phyloP scores from a whole-genome alignment of 2,888 invertebrate genomes.

The Mechanitis mazaeus region DNA sequence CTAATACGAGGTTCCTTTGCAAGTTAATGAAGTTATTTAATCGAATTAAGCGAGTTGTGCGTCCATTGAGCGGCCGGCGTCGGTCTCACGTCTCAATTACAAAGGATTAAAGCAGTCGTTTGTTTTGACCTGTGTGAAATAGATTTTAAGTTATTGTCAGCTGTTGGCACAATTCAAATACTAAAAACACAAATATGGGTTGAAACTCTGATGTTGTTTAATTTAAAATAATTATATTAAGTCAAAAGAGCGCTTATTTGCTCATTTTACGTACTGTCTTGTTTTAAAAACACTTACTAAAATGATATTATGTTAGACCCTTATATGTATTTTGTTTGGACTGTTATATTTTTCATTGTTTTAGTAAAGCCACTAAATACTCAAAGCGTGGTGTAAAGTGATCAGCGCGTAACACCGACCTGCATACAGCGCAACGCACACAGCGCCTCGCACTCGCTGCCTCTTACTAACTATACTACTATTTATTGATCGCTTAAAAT shows the following conservation, averaged over 20 bases:
- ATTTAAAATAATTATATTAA: neutral
- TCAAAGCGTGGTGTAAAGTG: constrained; percentile 8
- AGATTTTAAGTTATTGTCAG: too few relatives aligned
- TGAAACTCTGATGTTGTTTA: neutral
- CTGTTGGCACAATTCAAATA: too few relatives aligned
- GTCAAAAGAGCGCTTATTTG: too few relatives aligned
- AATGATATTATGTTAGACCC: too few relatives aligned
- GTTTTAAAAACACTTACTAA: too few relatives aligned
- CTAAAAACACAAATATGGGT: neutral
- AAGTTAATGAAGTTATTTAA: constrained; percentile 13
- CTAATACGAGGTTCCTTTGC: neutral
- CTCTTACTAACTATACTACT: too few relatives aligned
- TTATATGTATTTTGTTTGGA: too few relatives aligned
- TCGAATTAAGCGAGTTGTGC: neutral
- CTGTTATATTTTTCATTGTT: neutral
- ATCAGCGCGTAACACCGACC: constrained; percentile 17
- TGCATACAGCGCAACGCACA: constrained; percentile 13
- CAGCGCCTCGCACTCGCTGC: neutral
- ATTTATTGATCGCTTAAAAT: too few relatives aligned
- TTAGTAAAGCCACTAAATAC: neutral
- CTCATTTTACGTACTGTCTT: too few relatives aligned
- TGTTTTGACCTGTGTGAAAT: neutral
- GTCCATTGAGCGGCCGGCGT: constrained; percentile 1
- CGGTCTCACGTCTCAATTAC: constrained; percentile 12
- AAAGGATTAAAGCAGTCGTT: neutral